These are phyloP conservation scores for Ptychoptera contaminata DNA, from an alignment of 2,888 invertebrate genomes.

Conservation along the genomic window DNA sequence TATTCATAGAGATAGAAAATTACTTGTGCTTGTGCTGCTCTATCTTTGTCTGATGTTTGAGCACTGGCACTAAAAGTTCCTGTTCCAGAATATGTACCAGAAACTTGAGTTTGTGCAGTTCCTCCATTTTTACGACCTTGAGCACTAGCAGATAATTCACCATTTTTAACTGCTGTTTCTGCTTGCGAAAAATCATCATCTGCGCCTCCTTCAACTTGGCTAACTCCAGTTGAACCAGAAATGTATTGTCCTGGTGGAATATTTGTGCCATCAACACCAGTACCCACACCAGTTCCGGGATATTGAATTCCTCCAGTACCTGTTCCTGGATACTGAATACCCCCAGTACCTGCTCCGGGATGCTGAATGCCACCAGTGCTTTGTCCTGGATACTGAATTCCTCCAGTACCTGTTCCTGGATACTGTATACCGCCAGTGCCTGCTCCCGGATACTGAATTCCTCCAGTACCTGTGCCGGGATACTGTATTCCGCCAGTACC, in stretches of 20 bases:
- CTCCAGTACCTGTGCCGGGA: not conserved
- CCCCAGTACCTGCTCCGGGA: not conserved
- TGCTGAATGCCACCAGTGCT: not conserved
- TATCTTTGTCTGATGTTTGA: slow-evolving; percentile 56
- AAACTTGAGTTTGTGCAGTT: slow-evolving; percentile 67
- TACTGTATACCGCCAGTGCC: not conserved
- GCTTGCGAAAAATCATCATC: slow-evolving; percentile 63
- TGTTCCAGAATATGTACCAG: slow-evolving; percentile 59
- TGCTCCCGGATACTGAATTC: not conserved
- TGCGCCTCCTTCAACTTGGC: slow-evolving; percentile 14
- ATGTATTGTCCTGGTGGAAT: not conserved
- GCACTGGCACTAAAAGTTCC: slow-evolving; percentile 74
- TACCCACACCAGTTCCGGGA: not conserved
- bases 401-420: not conserved
- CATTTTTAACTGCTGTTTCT: slow-evolving; percentile 37
- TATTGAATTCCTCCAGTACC: not conserved
- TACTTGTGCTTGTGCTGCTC: slow-evolving; percentile 46
- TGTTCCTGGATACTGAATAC: not conserved
- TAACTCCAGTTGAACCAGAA: not conserved
- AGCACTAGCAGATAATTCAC: slow-evolving; percentile 59
- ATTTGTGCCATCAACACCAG: too few relatives aligned
- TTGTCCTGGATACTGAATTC: not conserved
- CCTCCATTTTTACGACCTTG: slow-evolving; percentile 61
- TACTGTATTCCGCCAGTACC: too few relatives aligned
- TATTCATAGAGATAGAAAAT: too few relatives aligned